These are phyloP conservation scores for Tachyglossus aculeatus DNA, from an alignment of 2,797 vertebrate genomes.

Conservation along the genomic window DNA sequence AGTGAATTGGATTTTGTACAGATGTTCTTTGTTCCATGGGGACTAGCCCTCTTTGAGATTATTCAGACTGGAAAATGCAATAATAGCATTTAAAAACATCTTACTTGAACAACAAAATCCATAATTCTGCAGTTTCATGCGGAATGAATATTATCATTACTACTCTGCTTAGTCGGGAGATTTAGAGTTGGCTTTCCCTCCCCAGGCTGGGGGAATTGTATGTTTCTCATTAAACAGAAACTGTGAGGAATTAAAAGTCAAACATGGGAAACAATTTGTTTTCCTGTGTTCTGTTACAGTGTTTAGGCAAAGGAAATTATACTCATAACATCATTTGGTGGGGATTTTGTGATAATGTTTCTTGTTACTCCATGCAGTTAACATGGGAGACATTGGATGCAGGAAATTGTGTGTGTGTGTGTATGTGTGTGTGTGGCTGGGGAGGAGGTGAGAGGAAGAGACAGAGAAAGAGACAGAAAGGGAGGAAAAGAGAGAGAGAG, in stretches of 20 bases:
- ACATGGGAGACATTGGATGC: background rate
- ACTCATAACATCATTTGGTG: constrained; percentile 7
- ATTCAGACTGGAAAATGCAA: constrained; percentile 31
- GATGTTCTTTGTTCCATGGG: constrained; percentile 1
- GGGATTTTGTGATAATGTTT: constrained; percentile 1
- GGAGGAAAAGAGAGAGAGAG: no score
- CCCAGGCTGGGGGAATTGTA: constrained; percentile 11
- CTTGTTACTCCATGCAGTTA: constrained; percentile 14
- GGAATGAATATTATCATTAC: constrained; percentile 36
- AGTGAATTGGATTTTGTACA: constrained; percentile 18
- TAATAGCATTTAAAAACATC: constrained; percentile 30
- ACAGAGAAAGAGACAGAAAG: no score
- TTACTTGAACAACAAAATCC: constrained; percentile 28
- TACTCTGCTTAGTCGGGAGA: constrained; percentile 38
- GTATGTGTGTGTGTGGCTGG: no score
- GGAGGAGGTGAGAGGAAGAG: no score
- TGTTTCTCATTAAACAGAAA: constrained; percentile 56
- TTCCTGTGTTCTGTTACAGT: constrained; percentile 40
- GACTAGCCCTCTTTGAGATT: constrained; percentile 23
- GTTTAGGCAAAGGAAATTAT: constrained; percentile 12
- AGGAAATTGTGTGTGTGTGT: no score
- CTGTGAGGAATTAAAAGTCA: constrained; percentile 47
- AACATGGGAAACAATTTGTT: constrained; percentile 35
- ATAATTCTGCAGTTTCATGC: constrained; percentile 31
- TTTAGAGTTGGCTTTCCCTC: constrained; percentile 29